Evolutionary conservation across 2,888 invertebrate genomes (phyloP).

Genomic region (Anarsia innoxiella): DNA sequence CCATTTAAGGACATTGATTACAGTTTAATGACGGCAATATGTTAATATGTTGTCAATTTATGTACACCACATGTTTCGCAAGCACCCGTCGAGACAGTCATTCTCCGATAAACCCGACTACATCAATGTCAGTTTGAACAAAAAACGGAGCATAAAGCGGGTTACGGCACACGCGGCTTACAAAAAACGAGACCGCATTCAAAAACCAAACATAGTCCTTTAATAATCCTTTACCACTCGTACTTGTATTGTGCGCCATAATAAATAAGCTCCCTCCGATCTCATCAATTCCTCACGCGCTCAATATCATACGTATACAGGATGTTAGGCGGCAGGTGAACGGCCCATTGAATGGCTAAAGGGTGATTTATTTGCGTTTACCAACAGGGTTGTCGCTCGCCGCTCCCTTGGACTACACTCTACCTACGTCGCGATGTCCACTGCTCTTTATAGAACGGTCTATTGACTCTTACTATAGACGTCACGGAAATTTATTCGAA

Average conservation of each 20-base stretch:
- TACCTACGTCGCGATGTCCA: no score
- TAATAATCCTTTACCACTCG: conserved; percentile 16
- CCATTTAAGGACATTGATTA: conserved; percentile 1
- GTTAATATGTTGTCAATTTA: conserved; percentile 1
- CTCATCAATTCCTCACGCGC: conserved; percentile 29
- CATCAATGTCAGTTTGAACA: conserved; percentile 8
- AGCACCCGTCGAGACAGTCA: neutral
- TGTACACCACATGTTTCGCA: no score
- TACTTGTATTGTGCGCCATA: conserved; percentile 16
- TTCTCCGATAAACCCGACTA: neutral
- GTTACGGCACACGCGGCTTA: conserved; percentile 19
- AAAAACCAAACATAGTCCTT: conserved; percentile 18
- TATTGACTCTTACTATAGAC: conserved; percentile 21
- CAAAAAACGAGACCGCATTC: conserved; percentile 9
- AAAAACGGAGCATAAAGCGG: conserved; percentile 19
- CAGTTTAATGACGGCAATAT: conserved; percentile 7
- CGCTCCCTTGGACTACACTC: conserved; percentile 21
- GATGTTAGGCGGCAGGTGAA: conserved; percentile 47
- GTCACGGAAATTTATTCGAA: neutral
- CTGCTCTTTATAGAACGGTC: conserved; percentile 32
- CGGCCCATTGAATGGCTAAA: conserved; percentile 38
- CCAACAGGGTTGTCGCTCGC: conserved; percentile 30
- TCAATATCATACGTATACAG: conserved; percentile 26
- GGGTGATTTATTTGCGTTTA: conserved; percentile 54
- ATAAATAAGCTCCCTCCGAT: conserved; percentile 21